phyloP scores from a whole-genome alignment of 2,113 vertebrate species.

The Oncorhynchus tshawytscha region DNA sequence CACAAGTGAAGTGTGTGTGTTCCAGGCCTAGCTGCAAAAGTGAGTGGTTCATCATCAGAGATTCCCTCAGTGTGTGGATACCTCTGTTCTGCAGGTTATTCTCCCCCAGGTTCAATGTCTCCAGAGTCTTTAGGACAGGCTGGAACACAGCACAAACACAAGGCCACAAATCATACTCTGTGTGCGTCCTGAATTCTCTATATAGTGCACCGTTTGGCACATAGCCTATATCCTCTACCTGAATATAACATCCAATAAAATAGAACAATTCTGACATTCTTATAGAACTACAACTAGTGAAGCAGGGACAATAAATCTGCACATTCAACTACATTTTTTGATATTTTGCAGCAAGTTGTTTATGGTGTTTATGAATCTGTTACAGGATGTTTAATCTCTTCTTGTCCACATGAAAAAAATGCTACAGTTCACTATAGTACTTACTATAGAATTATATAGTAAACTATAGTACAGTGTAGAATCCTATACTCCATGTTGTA shows the following conservation, averaged over 20 bases:
- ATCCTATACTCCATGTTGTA: no score
- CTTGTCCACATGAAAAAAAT: no score
- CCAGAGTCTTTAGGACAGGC: conserved; percentile 64
- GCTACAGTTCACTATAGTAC: no score
- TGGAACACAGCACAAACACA: conserved; percentile 36
- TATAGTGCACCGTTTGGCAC: not conserved
- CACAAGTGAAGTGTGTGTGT: conserved; percentile 63
- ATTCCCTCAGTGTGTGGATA: conserved; percentile 65
- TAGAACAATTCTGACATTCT: no score
- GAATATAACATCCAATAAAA: not conserved
- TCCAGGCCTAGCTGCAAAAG: conserved; percentile 62
- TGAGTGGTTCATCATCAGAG: conserved; percentile 69
- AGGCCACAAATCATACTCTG: not conserved
- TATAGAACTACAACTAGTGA: no score
- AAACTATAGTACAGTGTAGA: no score
- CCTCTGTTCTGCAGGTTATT: conserved; percentile 68
- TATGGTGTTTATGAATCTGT: no score
- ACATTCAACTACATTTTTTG: no score
- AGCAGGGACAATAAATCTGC: no score
- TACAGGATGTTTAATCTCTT: no score
- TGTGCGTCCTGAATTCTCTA: not conserved
- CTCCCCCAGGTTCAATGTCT: conserved; percentile 67
- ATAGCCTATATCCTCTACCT: not conserved
- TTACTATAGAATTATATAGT: no score
- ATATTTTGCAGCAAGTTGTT: no score